A percentile compares a stretch with the other conserved stretches of the same genome.
Conservation (phyloP, 92 coral and sea anemone genomes). For the Palythoa caribaeorum region DNA sequence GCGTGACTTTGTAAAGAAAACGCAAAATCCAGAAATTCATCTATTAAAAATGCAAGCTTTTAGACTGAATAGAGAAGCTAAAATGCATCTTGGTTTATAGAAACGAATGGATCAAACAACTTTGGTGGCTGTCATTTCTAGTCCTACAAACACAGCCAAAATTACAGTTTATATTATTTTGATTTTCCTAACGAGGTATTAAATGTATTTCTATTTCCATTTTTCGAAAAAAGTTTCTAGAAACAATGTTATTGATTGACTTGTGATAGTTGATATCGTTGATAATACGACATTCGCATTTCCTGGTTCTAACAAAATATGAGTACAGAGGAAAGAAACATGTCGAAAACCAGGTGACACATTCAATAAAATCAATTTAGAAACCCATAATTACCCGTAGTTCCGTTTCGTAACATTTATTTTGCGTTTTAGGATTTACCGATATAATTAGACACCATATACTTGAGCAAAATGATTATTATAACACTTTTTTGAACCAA, state of each 20-base stretch:
- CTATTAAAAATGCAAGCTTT: constrained; percentile 7
- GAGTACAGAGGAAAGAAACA: constrained; percentile 51
- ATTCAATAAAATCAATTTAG: constrained; percentile 81
- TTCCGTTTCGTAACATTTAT: constrained; percentile 67
- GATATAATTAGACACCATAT: constrained; percentile 72
- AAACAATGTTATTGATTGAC: constrained; percentile 63
- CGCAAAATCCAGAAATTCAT: constrained; percentile 38
- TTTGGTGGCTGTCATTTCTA: background rate
- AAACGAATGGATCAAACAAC: background rate
- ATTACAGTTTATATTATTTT: constrained; percentile 45
- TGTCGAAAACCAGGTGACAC: constrained; percentile 77
- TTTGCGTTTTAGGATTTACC: constrained; percentile 61
- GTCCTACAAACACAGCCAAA: constrained; percentile 10
- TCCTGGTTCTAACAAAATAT: constrained; percentile 61
- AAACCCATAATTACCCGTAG: constrained; percentile 79
- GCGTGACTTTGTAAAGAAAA: constrained; percentile 52
- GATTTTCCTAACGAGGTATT: constrained; percentile 58
- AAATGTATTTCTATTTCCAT: constrained; percentile 71
- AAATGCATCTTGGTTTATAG: constrained; percentile 9
- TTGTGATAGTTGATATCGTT: constrained; percentile 73
- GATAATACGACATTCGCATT: constrained; percentile 52
- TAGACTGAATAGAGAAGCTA: constrained; percentile 20
- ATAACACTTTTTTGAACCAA: constrained; percentile 30
- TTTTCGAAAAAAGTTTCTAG: constrained; percentile 54
- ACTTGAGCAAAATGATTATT: constrained; percentile 63